These are phyloP conservation scores for Diorhabda carinulata DNA, from an alignment of 1,140 invertebrate species.

Conservation along the genomic window DNA sequence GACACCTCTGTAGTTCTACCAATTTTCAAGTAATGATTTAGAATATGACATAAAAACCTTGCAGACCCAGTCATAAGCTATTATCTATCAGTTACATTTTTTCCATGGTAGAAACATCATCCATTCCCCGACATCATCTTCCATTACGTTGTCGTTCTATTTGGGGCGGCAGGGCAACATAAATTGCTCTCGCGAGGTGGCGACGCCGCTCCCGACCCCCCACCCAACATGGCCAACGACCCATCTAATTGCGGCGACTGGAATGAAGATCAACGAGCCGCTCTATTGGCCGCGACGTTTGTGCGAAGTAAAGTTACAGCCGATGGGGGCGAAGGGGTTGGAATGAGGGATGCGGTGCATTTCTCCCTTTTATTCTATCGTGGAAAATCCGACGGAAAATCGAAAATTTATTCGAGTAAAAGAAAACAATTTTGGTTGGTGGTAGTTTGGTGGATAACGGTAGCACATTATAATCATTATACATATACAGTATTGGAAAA, in stretches of 20 bases:
- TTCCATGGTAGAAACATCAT: conserved; percentile 6
- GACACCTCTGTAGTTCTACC: too few relatives aligned
- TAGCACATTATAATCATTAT: too few relatives aligned
- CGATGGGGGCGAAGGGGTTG: background rate
- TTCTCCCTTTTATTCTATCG: background rate
- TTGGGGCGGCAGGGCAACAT: conserved; percentile 18
- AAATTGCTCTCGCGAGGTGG: conserved; percentile 22
- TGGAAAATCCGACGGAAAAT: background rate
- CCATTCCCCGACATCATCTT: conserved; percentile 36
- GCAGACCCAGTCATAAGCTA: too few relatives aligned
- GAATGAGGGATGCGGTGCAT: background rate
- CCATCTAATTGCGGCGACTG: conserved; percentile 60
- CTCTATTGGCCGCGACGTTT: conserved; percentile 31
- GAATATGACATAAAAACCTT: too few relatives aligned
- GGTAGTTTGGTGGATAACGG: too few relatives aligned
- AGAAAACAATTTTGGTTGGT: background rate
- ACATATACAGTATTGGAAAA: too few relatives aligned
- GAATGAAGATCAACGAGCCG: conserved; percentile 51
- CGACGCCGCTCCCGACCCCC: conserved; percentile 5
- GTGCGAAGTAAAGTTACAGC: conserved; percentile 31
- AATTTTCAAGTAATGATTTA: too few relatives aligned
- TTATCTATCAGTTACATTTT: too few relatives aligned
- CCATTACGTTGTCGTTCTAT: conserved; percentile 36
- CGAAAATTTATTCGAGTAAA: background rate
- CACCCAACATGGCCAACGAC: conserved; percentile 52